Evolutionary conservation across 1,140 invertebrate genomes (phyloP), one percentile per base, ranked within the genome.

Genomic region (Macrostomum lignano): DNA sequence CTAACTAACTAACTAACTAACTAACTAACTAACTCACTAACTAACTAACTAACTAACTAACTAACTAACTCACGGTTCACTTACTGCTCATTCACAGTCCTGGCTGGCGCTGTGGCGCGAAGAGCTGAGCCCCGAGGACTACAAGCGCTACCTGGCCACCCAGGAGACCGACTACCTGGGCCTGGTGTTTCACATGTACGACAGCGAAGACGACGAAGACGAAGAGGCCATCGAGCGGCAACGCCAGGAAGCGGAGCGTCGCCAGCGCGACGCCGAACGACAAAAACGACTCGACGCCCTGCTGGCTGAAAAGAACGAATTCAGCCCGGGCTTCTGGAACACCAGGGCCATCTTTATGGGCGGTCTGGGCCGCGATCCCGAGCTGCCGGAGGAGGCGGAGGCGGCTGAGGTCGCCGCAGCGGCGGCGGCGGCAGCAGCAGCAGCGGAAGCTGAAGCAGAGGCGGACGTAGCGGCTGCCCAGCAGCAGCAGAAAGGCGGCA

Each of bases 71-170:
- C n/a, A n/a, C n/a, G n/a, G n/a, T n/a, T n/a, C n/a, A n/a, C n/a
- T n/a, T n/a, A n/a, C n/a, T n/a, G n/a, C n/a, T n/a, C n/a, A n/a
- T n/a, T n/a, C n/a, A n/a, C n/a, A n/a, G n/a, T 51, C 48, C 1
- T 55, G 52, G 54, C 39, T 55, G 14, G 44, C 45, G 17, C 55
- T 50, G 52, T 55, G 52, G 54, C 49, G 50, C 31, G 51, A 44
- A 23, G 51, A 45, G 11, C 36, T 55, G 1, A 51, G 46, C 31
- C 46, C n/a, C 30, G 52, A 57, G 33, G 54, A 57, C 36, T 57
- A 57, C 38, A 45, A 54, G 42, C 55, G 55, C 38, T 57, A 55
- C 35, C 41, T 55, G 1, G 48, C 48, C 1, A 51, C 49, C 32
- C 45, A 49, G 54, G 50, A 54, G 31, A 46, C 49, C 10, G 54